Percentiles rank a stretch among this genome's conserved stretches.
Evolutionary conservation across 2,797 vertebrate species (phyloP).

Genomic region (Sebastes hopkinsi): DNA sequence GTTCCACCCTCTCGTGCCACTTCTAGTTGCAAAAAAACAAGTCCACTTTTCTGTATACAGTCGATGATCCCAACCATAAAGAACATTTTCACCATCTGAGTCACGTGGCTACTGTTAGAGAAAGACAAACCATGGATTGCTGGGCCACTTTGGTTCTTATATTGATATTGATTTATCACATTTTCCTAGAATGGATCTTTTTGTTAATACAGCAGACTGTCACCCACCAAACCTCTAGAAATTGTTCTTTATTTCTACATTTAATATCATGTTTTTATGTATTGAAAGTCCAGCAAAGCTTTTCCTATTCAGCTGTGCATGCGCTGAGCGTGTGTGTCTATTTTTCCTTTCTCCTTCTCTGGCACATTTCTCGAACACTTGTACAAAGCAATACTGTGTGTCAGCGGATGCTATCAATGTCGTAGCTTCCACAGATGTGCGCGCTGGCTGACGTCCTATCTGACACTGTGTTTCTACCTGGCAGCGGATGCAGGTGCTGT

Average conservation of each 20-base stretch:
- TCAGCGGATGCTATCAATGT: slow-evolving; percentile 20
- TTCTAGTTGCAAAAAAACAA: not conserved
- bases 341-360: not conserved
- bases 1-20: not conserved
- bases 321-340: not conserved
- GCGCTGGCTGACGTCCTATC: slow-evolving; percentile 35
- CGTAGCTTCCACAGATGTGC: slow-evolving; percentile 38
- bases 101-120: not conserved
- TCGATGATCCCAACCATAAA: not conserved
- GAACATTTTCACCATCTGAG: not conserved
- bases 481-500: slow-evolving; percentile 32
- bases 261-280: not conserved
- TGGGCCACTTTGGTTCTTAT: not conserved
- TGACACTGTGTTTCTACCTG: slow-evolving; percentile 44
- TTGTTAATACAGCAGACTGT: not conserved
- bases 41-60: not conserved
- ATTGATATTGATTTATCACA: slow-evolving; percentile 20
- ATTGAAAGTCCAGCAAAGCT: not conserved
- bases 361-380: not conserved
- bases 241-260: not conserved
- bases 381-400: slow-evolving; percentile 8
- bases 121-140: not conserved
- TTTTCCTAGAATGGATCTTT: slow-evolving; percentile 3
- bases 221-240: not conserved
- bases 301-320: not conserved